Evolutionary conservation across 2,113 vertebrate genomes (phyloP).

Genomic region (Odontesthes bonariensis): DNA sequence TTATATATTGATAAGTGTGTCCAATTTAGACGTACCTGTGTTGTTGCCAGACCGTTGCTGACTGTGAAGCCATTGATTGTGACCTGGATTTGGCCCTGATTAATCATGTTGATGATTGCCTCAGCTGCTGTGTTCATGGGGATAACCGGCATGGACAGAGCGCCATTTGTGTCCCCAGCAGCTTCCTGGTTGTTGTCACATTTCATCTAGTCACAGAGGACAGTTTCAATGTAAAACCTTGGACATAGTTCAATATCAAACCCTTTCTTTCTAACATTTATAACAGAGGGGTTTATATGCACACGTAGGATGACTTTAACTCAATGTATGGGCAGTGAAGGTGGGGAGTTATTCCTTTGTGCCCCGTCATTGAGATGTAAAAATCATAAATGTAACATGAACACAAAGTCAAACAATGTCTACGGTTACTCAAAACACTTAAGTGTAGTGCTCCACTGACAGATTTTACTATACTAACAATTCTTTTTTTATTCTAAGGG

Average conservation of each 20-base stretch:
- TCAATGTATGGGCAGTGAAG: no score
- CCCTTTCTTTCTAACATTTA: background rate
- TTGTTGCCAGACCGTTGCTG: conserved; percentile 98
- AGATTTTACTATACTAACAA: background rate
- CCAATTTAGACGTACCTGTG: conserved; percentile 85
- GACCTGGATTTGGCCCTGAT: conserved; percentile 98
- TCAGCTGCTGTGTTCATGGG: conserved; percentile 99
- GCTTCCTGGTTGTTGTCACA: conserved; percentile 91
- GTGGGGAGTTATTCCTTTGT: background rate
- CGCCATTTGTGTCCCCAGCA: conserved; percentile 85
- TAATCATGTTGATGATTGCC: conserved; percentile 99
- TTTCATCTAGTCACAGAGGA: conserved; percentile 88
- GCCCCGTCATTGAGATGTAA: no score
- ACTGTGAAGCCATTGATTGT: conserved; percentile 98
- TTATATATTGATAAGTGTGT: background rate
- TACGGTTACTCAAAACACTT: background rate
- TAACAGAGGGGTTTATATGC: background rate
- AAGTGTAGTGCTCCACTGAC: background rate
- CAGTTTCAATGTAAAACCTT: background rate
- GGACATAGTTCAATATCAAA: background rate
- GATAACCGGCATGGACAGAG: conserved; percentile 97
- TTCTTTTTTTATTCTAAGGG: no score
- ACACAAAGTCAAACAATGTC: no score
- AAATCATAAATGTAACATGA: no score
- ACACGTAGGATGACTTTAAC: no score